These are phyloP conservation scores for Phasianus colchicus DNA, from an alignment of 2,113 vertebrate genomes.

Conservation along the genomic window DNA sequence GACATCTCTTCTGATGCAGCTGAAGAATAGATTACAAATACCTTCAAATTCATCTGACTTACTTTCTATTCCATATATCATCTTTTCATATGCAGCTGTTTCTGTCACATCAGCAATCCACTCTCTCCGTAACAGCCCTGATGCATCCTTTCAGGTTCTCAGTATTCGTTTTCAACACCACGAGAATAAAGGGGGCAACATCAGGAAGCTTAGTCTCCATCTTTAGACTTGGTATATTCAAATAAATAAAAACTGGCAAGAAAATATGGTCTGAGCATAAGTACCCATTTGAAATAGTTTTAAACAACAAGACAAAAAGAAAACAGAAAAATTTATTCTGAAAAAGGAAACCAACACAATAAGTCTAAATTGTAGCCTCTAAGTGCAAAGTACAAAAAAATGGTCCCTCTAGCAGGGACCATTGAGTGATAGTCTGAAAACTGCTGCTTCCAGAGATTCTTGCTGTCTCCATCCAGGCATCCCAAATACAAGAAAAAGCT, in stretches of 20 bases:
- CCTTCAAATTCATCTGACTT: slow-evolving; percentile 65
- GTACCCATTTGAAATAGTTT: neutral
- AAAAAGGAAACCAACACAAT: neutral
- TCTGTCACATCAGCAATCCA: slow-evolving; percentile 60
- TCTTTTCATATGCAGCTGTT: slow-evolving; percentile 54
- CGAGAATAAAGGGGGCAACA: neutral
- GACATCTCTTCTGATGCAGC: slow-evolving; percentile 38
- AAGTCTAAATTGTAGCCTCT: neutral
- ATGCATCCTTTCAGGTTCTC: neutral
- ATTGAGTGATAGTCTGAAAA: neutral
- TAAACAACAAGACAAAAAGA: neutral
- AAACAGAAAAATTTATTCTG: neutral
- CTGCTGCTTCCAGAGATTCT: neutral
- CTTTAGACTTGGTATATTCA: neutral
- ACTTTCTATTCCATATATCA: slow-evolving; percentile 64
- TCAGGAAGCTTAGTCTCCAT: neutral
- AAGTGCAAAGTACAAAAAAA: neutral
- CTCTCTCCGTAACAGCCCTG: neutral
- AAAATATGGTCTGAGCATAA: neutral
- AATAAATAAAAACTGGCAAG: neutral
- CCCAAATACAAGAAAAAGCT: neutral
- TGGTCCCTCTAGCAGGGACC: neutral
- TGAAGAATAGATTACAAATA: slow-evolving; percentile 59
- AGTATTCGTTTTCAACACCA: neutral
- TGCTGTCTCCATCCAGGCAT: neutral